These are phyloP conservation scores for Drosophila seguyi DNA, from an alignment of 1,140 invertebrate species.

Conservation along the genomic window DNA sequence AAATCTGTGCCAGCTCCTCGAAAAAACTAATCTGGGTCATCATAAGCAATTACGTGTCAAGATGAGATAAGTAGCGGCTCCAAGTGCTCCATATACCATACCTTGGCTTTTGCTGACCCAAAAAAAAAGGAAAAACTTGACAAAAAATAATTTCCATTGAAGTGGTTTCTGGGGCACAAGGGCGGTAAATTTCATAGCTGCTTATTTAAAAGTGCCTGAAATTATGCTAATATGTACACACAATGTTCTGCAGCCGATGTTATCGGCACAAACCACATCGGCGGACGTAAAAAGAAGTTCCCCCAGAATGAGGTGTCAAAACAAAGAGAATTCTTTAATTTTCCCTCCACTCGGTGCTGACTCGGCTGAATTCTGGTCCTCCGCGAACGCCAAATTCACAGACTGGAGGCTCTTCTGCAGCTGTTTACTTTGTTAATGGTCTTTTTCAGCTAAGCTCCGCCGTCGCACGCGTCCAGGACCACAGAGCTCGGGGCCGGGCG, in stretches of 20 bases:
- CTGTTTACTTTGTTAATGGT: constrained; percentile 84
- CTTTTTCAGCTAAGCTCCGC: constrained; percentile 77
- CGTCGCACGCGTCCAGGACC: constrained; percentile 50
- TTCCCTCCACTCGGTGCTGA: constrained; percentile 47
- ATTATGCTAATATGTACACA: constrained; percentile 43
- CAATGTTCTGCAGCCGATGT: constrained; percentile 22
- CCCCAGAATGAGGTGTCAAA: constrained; percentile 56
- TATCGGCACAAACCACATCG: constrained; percentile 12
- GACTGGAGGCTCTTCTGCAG: constrained; percentile 63
- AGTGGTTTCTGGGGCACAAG: constrained; percentile 2
- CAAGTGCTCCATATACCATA: not conserved
- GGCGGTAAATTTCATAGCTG: constrained; percentile 27
- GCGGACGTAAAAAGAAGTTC: constrained; percentile 8
- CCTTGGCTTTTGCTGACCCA: constrained; percentile 15
- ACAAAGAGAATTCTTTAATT: constrained; percentile 73
- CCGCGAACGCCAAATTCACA: constrained; percentile 38
- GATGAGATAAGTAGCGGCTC: constrained; percentile 28
- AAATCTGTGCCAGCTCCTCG: constrained; percentile 13
- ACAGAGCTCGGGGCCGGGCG: not conserved
- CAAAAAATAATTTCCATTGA: constrained; percentile 5
- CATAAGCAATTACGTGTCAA: constrained; percentile 24
- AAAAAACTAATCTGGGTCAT: constrained; percentile 24
- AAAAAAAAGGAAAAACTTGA: constrained; percentile 21
- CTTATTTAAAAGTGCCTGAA: constrained; percentile 40
- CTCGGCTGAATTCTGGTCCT: constrained; percentile 53